These are phyloP conservation scores for Tupaia tana DNA, from an alignment of 2,113 vertebrate genomes.

Conservation along the genomic window DNA sequence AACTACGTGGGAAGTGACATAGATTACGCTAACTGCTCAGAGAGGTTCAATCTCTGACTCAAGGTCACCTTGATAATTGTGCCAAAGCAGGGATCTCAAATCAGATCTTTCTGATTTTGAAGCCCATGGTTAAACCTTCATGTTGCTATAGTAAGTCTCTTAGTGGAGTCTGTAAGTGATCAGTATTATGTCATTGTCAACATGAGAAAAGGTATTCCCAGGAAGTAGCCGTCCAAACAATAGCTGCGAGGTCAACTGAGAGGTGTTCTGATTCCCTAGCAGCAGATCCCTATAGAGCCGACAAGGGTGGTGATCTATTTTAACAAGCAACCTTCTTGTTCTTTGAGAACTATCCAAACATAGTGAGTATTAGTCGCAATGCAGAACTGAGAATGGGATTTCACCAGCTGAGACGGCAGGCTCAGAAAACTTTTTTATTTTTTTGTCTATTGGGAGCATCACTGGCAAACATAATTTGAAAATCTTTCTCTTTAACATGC, in stretches of 20 bases:
- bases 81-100: not conserved
- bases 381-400: not conserved
- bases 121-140: not conserved
- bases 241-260: not conserved
- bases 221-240: not conserved
- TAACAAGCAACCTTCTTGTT: not conserved
- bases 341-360: not conserved
- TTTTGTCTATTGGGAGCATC: not conserved
- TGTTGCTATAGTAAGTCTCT: not conserved
- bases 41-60: not conserved
- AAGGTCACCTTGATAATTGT: not conserved
- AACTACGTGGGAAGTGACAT: too few relatives aligned
- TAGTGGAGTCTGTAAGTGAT: not conserved
- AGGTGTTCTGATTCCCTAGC: not conserved
- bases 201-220: not conserved
- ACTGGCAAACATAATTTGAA: constrained; percentile 35
- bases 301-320: not conserved
- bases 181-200: not conserved
- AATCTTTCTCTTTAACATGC: constrained; percentile 17
- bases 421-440: not conserved
- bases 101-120: not conserved
- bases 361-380: fast-evolving
- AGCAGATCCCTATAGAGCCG: not conserved
- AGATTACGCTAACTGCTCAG: too few relatives aligned
- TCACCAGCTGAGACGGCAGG: not conserved